Conservation (phyloP, 2,113 vertebrate genomes). For the Pygoscelis antarcticus region DNA sequence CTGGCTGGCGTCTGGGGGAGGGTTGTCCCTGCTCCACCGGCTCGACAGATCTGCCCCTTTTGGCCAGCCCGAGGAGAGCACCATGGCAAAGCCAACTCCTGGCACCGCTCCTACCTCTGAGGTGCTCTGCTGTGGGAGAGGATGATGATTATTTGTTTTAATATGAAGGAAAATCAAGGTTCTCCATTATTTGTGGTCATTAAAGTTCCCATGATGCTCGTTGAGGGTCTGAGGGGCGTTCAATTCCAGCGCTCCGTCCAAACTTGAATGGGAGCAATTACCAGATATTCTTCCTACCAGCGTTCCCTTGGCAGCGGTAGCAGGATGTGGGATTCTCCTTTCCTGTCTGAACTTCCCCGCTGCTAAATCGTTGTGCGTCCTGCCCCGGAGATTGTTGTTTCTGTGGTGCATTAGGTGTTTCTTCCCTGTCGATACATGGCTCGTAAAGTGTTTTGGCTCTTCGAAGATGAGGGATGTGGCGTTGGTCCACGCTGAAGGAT, state of each 20-base stretch:
- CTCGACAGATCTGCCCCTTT: background rate
- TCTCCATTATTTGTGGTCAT: background rate
- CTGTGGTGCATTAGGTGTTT: background rate
- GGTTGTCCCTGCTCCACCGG: background rate
- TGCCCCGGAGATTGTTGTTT: background rate
- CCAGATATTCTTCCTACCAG: background rate
- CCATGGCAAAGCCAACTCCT: background rate
- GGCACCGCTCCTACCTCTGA: background rate
- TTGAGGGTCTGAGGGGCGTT: background rate
- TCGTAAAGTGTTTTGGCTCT: background rate
- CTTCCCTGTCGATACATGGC: accelerated
- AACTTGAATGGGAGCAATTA: background rate
- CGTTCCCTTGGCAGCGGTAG: background rate
- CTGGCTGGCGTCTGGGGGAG: background rate
- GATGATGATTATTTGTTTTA: no score
- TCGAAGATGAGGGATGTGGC: background rate
- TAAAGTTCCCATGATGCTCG: background rate
- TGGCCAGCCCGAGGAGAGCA: background rate
- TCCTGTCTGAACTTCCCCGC: background rate
- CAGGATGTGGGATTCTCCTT: constrained; percentile 42
- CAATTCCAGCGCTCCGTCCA: background rate
- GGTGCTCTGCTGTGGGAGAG: background rate
- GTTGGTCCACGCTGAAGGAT: accelerated
- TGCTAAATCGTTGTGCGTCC: background rate
- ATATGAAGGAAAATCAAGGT: background rate